A percentile compares a stretch with the other conserved stretches of the same genome.
Conservation (phyloP, 2,113 vertebrate genomes). For the Campylomormyrus numenius region DNA sequence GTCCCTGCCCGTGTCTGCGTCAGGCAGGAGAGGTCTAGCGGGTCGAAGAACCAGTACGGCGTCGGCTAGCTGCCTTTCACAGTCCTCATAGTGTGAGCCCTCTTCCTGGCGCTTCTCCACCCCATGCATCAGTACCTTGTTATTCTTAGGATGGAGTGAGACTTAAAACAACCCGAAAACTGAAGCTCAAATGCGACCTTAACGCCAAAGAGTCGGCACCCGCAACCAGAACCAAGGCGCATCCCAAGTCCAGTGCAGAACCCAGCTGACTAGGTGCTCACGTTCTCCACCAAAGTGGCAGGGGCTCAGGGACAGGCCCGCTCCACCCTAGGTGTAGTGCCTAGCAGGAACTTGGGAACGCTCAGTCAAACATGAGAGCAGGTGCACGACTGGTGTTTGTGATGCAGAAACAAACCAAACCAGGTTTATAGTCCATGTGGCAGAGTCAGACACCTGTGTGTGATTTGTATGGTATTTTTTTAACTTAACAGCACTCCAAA, state of each 20-base stretch:
- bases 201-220: background rate
- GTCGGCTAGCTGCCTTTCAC: background rate
- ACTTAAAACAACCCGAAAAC: background rate
- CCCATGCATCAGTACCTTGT: background rate
- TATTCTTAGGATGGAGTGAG: background rate
- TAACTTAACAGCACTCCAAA: background rate
- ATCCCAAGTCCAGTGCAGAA: background rate
- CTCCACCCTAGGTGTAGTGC: background rate
- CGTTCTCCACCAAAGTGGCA: background rate
- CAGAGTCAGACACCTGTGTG: background rate
- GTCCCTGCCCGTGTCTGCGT: background rate
- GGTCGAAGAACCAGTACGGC: background rate
- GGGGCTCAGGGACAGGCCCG: background rate
- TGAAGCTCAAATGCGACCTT: background rate
- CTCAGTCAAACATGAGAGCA: background rate
- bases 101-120: background rate
- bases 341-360: background rate
- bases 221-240: background rate
- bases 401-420: background rate
- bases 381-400: background rate
- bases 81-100: background rate
- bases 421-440: background rate
- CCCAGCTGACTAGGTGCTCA: background rate
- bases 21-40: background rate
- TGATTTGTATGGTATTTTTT: background rate